phyloP scores from a whole-genome alignment of 2,888 invertebrate species.

The Nasonia oneida region DNA sequence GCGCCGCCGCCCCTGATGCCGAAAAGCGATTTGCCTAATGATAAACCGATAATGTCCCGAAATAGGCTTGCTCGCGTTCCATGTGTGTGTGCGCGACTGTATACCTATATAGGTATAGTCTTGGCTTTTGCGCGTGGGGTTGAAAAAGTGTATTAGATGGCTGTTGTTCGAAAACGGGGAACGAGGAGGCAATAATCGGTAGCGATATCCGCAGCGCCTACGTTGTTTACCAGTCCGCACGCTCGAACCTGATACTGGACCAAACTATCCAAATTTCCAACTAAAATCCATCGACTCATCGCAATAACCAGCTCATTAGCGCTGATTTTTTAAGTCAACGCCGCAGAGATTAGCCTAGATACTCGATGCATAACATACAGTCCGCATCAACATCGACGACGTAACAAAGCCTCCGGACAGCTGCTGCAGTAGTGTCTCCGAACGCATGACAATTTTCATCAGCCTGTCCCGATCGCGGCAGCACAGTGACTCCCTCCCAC shows the following conservation, averaged over 20 bases:
- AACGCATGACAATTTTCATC: constrained; percentile 47
- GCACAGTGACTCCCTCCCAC: background rate
- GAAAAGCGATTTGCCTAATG: constrained; percentile 47
- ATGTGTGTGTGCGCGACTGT: background rate
- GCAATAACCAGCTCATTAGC: too few relatives aligned
- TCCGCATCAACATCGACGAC: background rate
- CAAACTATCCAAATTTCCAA: too few relatives aligned
- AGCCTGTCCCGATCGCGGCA: constrained; percentile 19
- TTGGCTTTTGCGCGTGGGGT: too few relatives aligned
- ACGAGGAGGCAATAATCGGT: too few relatives aligned
- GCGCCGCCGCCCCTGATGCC: background rate
- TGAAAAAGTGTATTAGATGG: too few relatives aligned
- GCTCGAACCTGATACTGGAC: constrained; percentile 8
- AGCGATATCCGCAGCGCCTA: too few relatives aligned
- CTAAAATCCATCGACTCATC: too few relatives aligned
- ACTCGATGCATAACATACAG: background rate
- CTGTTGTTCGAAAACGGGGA: background rate
- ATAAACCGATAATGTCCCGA: constrained; percentile 59
- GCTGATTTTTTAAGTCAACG: background rate
- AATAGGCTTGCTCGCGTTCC: constrained; percentile 33
- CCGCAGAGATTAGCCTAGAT: background rate
- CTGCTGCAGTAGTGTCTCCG: too few relatives aligned
- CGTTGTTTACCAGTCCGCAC: constrained; percentile 34
- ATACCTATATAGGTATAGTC: background rate
- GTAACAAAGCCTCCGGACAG: background rate